A percentile compares a stretch with the other conserved stretches of the same genome.
Conservation (phyloP, 2,113 vertebrate genomes). For the Macaca mulatta region DNA sequence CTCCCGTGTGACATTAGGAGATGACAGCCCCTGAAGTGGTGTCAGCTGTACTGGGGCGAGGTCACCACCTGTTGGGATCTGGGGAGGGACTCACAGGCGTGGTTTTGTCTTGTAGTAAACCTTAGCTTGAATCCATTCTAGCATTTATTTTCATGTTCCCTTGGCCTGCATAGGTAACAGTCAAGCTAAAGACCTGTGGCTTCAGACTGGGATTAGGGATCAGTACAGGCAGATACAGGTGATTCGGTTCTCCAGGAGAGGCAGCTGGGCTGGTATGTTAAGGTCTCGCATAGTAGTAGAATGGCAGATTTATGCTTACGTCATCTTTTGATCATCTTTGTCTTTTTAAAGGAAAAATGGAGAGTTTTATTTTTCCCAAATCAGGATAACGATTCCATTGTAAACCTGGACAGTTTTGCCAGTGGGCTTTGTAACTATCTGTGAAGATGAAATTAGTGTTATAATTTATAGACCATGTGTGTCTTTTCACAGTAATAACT, state of each 20-base stretch:
- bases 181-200: background rate
- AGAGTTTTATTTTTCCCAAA: background rate
- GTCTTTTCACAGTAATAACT: background rate
- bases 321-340: fast-evolving
- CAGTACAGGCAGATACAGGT: fast-evolving
- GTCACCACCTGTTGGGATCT: background rate
- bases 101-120: background rate
- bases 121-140: background rate
- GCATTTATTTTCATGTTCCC: background rate
- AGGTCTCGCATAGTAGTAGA: fast-evolving
- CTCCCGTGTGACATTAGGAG: background rate
- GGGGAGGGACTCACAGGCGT: background rate
- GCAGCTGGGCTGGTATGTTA: fast-evolving
- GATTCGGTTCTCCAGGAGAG: background rate
- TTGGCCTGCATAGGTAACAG: no score
- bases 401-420: background rate
- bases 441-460: background rate
- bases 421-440: fast-evolving
- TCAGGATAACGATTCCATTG: fast-evolving
- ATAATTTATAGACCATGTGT: fast-evolving
- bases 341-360: background rate
- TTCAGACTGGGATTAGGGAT: fast-evolving
- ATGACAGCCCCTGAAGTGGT: fast-evolving
- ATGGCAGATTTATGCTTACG: fast-evolving
- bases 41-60: background rate